These are phyloP conservation scores for Bos indicus DNA, from an alignment of 2,113 vertebrate species.

Conservation along the genomic window DNA sequence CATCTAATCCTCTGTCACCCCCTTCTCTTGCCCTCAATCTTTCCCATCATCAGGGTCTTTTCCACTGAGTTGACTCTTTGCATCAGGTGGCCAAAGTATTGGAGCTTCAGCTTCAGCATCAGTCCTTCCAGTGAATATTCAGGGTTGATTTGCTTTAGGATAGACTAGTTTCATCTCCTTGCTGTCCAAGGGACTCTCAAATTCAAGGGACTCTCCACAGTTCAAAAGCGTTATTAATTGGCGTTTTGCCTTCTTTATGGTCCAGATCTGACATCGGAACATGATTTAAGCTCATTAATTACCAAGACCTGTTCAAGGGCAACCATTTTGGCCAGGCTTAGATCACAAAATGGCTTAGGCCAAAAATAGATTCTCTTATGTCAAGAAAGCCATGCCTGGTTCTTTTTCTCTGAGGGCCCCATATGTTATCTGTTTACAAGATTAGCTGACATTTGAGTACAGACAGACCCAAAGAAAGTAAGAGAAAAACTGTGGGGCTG, in stretches of 20 bases:
- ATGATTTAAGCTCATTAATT: not conserved
- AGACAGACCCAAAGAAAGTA: not conserved
- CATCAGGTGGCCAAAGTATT: not conserved
- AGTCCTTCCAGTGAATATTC: not conserved
- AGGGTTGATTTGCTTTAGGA: not conserved
- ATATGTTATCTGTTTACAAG: not conserved
- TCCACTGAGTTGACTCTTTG: not conserved
- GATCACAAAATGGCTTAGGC: not conserved
- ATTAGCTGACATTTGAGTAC: not conserved
- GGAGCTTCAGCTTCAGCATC: not conserved
- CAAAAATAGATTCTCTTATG: not conserved
- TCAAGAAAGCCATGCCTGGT: not conserved
- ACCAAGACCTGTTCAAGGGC: not conserved
- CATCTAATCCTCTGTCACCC: not conserved
- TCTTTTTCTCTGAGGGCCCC: not conserved
- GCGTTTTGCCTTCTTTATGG: not conserved
- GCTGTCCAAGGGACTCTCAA: not conserved
- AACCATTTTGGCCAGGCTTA: not conserved
- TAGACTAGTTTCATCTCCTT: not conserved
- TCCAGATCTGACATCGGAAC: not conserved
- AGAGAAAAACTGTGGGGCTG: not conserved
- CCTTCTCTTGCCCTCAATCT: not conserved
- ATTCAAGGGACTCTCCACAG: not conserved
- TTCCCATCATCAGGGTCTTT: not conserved
- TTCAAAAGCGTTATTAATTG: not conserved